Evolutionary conservation across 2,888 invertebrate genomes (phyloP).

Genomic region (Acanthosepion lycidas): DNA sequence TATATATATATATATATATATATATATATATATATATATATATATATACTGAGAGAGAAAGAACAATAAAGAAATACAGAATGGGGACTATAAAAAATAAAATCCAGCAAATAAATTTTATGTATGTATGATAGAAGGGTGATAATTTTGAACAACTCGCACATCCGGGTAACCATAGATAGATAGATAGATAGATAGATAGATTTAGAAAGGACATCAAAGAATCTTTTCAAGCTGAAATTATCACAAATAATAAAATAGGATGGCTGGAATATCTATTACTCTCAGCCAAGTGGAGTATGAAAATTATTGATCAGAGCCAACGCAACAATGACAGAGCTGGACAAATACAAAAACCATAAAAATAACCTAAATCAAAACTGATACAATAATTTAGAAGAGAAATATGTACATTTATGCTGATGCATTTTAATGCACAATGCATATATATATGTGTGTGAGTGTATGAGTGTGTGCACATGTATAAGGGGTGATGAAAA

Average conservation of each 20-base stretch:
- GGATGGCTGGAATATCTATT: background rate
- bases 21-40: too few relatives aligned
- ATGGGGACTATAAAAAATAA: too few relatives aligned
- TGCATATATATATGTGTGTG: background rate
- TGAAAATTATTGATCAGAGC: background rate
- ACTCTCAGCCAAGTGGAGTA: background rate
- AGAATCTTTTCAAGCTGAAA: background rate
- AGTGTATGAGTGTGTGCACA: too few relatives aligned
- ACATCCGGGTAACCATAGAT: background rate
- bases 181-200: background rate
- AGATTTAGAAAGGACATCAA: background rate
- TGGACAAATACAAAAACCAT: background rate
- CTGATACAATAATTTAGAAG: conserved; percentile 2
- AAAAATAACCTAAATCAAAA: conserved; percentile 7
- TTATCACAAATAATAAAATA: conserved; percentile 17
- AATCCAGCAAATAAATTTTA: too few relatives aligned
- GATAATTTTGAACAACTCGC: too few relatives aligned
- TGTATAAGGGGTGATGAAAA: too few relatives aligned
- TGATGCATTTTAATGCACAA: background rate
- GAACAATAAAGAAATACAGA: too few relatives aligned
- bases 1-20: too few relatives aligned
- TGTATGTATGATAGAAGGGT: too few relatives aligned
- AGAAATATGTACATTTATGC: background rate
- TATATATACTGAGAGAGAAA: too few relatives aligned
- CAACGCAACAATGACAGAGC: background rate